These are phyloP conservation scores for Sebastes ruberrimus DNA, from an alignment of 2,797 vertebrate species.

Conservation along the genomic window DNA sequence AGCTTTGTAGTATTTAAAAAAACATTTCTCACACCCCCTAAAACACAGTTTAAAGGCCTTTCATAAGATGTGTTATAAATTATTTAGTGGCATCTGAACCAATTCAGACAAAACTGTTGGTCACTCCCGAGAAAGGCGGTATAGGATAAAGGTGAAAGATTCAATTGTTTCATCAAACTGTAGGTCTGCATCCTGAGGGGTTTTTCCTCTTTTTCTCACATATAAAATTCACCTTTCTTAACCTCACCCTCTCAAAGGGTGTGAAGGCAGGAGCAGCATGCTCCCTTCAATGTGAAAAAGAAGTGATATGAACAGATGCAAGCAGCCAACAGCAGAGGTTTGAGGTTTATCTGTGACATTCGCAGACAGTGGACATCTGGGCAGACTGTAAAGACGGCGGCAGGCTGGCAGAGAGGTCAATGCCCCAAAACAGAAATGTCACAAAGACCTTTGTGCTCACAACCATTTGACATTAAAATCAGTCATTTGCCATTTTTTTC, in stretches of 20 bases:
- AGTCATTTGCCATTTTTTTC: conserved; percentile 50
- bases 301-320: conserved; percentile 1
- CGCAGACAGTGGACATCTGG: conserved; percentile 20
- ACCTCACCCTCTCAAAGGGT: background rate
- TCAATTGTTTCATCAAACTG: background rate
- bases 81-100: conserved; percentile 21
- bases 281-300: conserved; percentile 6
- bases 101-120: background rate
- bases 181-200: background rate
- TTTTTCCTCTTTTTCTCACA: background rate
- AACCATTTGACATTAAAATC: conserved; percentile 67
- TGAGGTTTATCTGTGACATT: conserved; percentile 13
- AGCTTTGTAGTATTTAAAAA: conserved; percentile 32
- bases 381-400: background rate
- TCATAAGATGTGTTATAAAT: conserved; percentile 36
- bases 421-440: conserved; percentile 56
- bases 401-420: conserved; percentile 17
- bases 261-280: background rate
- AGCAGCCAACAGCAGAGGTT: background rate
- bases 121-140: background rate
- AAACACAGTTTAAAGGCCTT: conserved; percentile 22
- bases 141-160: background rate
- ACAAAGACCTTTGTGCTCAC: conserved; percentile 42
- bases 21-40: conserved; percentile 6
- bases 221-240: background rate